phyloP scores from a whole-genome alignment of 2,888 invertebrate genomes.

The Andrena camellia region DNA sequence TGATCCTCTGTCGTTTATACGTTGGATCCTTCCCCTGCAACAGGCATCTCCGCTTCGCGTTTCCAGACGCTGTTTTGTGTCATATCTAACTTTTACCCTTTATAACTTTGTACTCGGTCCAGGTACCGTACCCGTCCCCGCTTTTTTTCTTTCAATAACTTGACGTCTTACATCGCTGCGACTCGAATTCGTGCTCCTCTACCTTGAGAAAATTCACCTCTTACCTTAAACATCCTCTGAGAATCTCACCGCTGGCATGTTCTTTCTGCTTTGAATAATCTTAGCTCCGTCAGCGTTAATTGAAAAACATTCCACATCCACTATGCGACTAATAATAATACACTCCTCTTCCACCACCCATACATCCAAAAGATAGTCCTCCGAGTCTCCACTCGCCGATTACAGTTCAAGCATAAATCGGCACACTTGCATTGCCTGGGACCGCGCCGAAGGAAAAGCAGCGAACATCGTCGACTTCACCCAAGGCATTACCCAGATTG shows the following conservation, averaged over 20 bases:
- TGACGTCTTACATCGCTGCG: background rate
- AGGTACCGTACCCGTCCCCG: background rate
- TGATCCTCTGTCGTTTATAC: slow-evolving; percentile 1
- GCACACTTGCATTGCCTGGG: background rate
- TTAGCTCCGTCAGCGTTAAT: background rate
- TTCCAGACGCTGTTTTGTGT: background rate
- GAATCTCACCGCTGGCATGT: background rate
- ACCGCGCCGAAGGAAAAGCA: background rate
- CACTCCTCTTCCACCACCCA: background rate
- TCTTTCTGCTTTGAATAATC: background rate
- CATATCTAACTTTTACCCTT: background rate
- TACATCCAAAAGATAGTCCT: background rate
- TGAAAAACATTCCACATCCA: background rate
- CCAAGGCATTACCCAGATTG: background rate
- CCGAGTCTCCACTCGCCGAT: background rate
- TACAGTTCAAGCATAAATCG: background rate
- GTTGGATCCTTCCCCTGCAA: background rate
- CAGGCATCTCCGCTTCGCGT: background rate
- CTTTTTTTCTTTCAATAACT: background rate
- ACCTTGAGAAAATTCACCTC: background rate
- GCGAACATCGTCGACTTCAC: background rate
- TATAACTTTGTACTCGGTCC: background rate
- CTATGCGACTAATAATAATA: background rate
- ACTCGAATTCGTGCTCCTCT: background rate
- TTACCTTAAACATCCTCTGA: background rate